These are phyloP conservation scores for Bombylius discolor DNA, from an alignment of 2,888 invertebrate genomes.

Conservation along the genomic window DNA sequence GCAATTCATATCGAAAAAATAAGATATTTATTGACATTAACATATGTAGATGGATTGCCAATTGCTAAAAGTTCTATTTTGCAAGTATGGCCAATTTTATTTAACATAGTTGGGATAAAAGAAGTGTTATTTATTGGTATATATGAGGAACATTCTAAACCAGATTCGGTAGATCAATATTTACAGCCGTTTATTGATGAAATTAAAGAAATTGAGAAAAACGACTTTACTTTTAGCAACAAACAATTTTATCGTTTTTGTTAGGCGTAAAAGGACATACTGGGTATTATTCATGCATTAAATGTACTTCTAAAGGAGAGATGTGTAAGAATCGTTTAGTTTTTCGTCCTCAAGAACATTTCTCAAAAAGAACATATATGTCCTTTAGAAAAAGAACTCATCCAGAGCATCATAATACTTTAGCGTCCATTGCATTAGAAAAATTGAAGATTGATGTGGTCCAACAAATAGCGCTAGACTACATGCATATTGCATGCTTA, in stretches of 20 bases:
- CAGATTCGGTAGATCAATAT: background rate
- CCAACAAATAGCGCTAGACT: background rate
- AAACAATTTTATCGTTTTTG: background rate
- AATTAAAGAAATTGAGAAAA: background rate
- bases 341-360: background rate
- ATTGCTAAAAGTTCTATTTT: background rate
- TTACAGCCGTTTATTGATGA: background rate
- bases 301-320: background rate
- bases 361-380: background rate
- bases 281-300: background rate
- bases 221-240: background rate
- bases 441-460: background rate
- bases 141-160: background rate
- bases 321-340: background rate
- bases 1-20: background rate
- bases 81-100: conserved; percentile 1
- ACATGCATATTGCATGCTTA: conserved; percentile 9
- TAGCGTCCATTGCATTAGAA: background rate
- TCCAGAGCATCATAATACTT: too few species aligned
- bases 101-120: background rate
- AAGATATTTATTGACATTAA: background rate
- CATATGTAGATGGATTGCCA: conserved; percentile 1
- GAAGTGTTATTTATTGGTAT: background rate
- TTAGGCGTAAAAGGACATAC: background rate
- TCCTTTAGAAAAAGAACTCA: background rate